Conservation (phyloP, 2,113 vertebrate genomes). For the Amblyornis subalaris region DNA sequence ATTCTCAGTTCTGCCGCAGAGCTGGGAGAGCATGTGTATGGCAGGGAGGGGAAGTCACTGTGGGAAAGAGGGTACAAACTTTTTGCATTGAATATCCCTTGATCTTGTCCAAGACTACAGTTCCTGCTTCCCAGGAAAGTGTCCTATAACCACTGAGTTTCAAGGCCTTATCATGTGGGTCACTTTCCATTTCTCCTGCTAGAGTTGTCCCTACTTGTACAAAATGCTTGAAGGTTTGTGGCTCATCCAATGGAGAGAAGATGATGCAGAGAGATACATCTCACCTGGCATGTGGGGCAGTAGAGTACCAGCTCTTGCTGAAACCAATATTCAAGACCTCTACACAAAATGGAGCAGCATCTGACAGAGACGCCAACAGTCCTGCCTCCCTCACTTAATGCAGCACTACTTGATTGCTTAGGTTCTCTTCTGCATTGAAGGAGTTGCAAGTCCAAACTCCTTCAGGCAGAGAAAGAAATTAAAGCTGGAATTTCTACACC, state of each 20-base stretch:
- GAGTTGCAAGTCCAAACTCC: neutral
- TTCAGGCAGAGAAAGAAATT: neutral
- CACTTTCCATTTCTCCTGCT: neutral
- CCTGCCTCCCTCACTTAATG: neutral
- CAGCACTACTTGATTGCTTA: neutral
- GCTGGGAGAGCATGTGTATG: neutral
- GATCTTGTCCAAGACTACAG: neutral
- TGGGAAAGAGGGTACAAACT: neutral
- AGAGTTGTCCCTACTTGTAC: neutral
- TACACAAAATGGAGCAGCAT: neutral
- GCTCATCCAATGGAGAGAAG: neutral
- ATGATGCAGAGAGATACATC: neutral
- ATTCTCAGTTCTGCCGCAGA: neutral
- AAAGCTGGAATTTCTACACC: neutral
- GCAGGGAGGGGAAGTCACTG: neutral
- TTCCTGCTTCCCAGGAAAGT: neutral
- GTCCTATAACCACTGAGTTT: neutral
- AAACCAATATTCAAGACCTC: neutral
- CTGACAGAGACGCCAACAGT: neutral
- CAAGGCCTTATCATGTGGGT: neutral
- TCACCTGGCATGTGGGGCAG: neutral
- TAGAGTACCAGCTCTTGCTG: neutral
- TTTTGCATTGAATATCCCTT: neutral
- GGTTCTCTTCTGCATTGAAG: neutral
- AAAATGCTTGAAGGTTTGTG: neutral